Base-by-base conservation (phyloP, 2,113 vertebrate species). In the Clarias batrachus region DNA sequence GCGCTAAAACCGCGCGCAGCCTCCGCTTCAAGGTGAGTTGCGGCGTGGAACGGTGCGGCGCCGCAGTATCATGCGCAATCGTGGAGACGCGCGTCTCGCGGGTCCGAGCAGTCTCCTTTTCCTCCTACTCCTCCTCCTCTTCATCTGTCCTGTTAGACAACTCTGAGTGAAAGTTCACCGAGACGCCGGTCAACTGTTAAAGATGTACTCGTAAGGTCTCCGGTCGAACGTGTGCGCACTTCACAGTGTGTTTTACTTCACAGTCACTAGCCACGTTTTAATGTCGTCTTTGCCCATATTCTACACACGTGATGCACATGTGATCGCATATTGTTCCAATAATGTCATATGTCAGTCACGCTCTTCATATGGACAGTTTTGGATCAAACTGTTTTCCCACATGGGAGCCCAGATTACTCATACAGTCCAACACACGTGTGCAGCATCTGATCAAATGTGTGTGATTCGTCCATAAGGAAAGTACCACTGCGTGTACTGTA, bases 41-140 rank as follows among this genome's bases (percentile, higher is more conserved):
- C 94, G 95, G 96, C 95, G 97, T 94, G 94, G 94, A 92, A 93
- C 92, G 94, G 96, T 94, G 92, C 65, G 56, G 37, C 77, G 94
- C 97, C 97, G 97, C 97, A 99, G 97, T 97, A 97, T 98, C 96
- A 97, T 99, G 97, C 97, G 97, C 97, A 98, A 93, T 97, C 78
- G 85, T 59, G 19, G 73, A 88, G 73, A 41, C 65, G 81, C 48
- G 37, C 63, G 9, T 2, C 77, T 59, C 27, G 9, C 52, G 21
- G 54, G 3, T 62, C 78, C 30, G 78, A 23, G 11, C 13, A 6
- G 1, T 23, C 27, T 1, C 7, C 19, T 37, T 19, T 23, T 23
- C 21, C 17, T 9, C 7, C 14, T 79, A 19, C 13, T 37, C 3
- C 62, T 23, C 21, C 17, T 9, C 5, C 14, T 79, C 30, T 6